Evolutionary conservation across 2,888 invertebrate genomes (phyloP).

Genomic region (Tipula vernalis): DNA sequence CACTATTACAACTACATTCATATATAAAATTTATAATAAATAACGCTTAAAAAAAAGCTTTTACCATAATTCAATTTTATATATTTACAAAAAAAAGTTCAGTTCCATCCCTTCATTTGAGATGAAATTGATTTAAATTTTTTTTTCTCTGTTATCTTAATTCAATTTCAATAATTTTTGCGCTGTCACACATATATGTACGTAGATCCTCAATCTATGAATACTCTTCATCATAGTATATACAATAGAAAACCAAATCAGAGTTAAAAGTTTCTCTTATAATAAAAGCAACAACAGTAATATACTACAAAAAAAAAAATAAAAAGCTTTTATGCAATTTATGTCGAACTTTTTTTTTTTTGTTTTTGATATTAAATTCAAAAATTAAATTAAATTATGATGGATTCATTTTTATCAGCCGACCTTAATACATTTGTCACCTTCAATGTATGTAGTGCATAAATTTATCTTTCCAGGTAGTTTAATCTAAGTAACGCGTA

Average conservation of each 20-base stretch:
- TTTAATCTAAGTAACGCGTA: too few species aligned
- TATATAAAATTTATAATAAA: not conserved
- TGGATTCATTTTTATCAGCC: not conserved
- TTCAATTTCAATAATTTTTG: not conserved
- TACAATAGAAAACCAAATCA: not conserved
- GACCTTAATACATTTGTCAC: not conserved
- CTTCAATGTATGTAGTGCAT: too few species aligned
- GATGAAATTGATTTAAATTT: not conserved
- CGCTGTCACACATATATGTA: not conserved
- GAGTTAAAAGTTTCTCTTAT: not conserved
- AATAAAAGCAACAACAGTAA: not conserved
- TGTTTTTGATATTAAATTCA: not conserved
- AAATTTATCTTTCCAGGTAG: too few species aligned
- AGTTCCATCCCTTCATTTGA: not conserved
- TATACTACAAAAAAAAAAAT: not conserved
- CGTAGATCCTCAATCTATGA: not conserved
- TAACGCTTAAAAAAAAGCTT: not conserved
- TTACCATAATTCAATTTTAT: not conserved
- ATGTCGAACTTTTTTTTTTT: not conserved
- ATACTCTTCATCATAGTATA: too few species aligned
- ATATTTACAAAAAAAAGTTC: not conserved
- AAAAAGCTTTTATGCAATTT: not conserved
- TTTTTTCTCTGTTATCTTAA: not conserved
- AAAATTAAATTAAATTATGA: not conserved
- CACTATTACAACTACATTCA: not conserved